These are phyloP conservation scores for Drusus annulatus DNA, from an alignment of 1,140 invertebrate genomes.

Conservation along the genomic window DNA sequence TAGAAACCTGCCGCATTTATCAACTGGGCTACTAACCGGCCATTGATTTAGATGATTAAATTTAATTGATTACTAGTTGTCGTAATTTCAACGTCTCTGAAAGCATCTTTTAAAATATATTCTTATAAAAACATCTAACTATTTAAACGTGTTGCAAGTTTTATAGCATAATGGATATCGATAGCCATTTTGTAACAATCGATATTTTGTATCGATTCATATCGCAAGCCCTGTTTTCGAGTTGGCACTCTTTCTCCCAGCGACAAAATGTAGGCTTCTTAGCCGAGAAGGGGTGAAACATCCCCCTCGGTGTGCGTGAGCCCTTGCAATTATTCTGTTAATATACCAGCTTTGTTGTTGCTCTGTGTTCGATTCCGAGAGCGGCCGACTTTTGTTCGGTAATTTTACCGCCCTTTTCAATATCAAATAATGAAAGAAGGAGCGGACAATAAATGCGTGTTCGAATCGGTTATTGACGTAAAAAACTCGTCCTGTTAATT, in stretches of 20 bases:
- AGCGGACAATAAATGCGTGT: slow-evolving; percentile 5
- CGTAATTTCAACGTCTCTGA: no score
- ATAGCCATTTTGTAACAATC: not conserved
- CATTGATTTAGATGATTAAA: no score
- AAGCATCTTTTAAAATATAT: no score
- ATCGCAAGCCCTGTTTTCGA: not conserved
- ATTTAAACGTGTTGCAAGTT: no score
- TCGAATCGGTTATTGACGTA: slow-evolving; percentile 6
- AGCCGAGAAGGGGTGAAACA: not conserved
- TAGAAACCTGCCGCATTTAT: no score
- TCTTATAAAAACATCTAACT: no score
- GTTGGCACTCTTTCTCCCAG: not conserved
- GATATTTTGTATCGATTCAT: slow-evolving; percentile 17
- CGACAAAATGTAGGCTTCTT: slow-evolving; percentile 26
- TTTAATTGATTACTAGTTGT: no score
- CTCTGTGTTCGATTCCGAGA: slow-evolving; percentile 11
- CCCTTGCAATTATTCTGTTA: slow-evolving; percentile 25
- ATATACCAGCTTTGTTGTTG: slow-evolving; percentile 35
- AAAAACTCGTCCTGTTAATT: not conserved
- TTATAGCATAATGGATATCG: no score
- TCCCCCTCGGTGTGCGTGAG: slow-evolving; percentile 28
- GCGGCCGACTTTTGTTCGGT: slow-evolving; percentile 23
- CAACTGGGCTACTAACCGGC: no score
- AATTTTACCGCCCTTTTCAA: slow-evolving; percentile 35
- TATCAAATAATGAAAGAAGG: not conserved